Evolutionary conservation across 64 coral and sea anemone species (phyloP).

Genomic region (Hydrozoanthus tunicans): DNA sequence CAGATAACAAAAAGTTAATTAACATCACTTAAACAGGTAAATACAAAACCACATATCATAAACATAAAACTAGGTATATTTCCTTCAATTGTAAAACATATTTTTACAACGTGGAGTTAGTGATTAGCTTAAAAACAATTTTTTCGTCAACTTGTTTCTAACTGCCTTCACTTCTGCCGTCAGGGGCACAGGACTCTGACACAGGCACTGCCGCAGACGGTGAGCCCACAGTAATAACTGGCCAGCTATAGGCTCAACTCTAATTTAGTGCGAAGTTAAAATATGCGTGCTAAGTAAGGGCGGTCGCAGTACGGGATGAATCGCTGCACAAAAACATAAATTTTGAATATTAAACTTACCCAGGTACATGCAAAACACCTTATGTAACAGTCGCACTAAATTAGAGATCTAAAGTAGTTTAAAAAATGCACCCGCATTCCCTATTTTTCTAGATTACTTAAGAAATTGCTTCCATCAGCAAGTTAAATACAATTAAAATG

Average conservation of each 20-base stretch:
- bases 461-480: not conserved
- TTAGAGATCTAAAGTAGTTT: conserved; percentile 42
- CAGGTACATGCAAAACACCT: not conserved
- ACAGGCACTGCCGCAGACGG: conserved; percentile 45
- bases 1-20: not conserved
- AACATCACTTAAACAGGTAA: not conserved
- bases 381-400: conserved; percentile 47
- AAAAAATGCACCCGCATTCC: not conserved
- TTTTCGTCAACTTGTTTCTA: conserved; percentile 51
- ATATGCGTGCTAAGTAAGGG: not conserved
- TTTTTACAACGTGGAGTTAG: not conserved
- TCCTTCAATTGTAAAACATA: not conserved
- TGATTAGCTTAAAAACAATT: conserved; percentile 9
- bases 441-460: not conserved
- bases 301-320: not conserved
- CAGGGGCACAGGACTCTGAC: conserved; percentile 62
- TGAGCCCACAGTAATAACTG: conserved; percentile 55
- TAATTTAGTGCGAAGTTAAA: conserved; percentile 61
- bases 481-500: not conserved
- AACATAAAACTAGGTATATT: conserved; percentile 21
- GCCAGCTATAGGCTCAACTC: conserved; percentile 19
- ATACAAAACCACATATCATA: not conserved
- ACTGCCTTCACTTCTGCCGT: conserved; percentile 56
- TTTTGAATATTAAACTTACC: conserved; percentile 21
- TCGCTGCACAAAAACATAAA: not conserved